Conservation (phyloP, 2,113 vertebrate species). For the Argyrosomus japonicus region DNA sequence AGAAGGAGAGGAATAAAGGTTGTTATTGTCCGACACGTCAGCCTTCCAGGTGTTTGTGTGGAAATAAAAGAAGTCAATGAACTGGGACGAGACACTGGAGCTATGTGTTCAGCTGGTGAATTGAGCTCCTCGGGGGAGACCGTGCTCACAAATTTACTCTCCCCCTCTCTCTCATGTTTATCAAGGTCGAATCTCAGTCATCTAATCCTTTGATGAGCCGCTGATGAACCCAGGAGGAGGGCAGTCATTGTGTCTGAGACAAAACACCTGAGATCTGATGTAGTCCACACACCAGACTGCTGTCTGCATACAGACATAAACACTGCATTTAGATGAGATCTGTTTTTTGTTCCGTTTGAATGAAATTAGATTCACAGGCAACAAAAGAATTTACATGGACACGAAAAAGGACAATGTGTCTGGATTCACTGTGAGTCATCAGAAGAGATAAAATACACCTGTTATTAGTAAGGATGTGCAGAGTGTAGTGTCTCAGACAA, state of each 20-base stretch:
- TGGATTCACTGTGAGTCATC: not conserved
- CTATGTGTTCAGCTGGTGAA: conserved; percentile 61
- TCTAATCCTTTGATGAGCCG: conserved; percentile 43
- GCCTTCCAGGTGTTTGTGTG: conserved; percentile 39
- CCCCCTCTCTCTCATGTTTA: conserved; percentile 28
- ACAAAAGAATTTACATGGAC: not conserved
- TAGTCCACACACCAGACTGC: conserved; percentile 2
- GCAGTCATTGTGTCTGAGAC: conserved; percentile 26
- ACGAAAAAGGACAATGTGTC: not conserved
- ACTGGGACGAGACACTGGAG: conserved; percentile 52
- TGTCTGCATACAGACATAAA: not conserved
- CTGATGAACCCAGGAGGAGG: conserved; percentile 20
- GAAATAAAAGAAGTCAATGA: conserved; percentile 56
- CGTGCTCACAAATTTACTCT: conserved; percentile 12
- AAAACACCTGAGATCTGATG: conserved; percentile 22
- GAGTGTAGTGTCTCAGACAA: too few species aligned
- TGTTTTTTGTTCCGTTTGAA: not conserved
- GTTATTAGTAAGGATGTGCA: not conserved
- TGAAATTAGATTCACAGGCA: not conserved
- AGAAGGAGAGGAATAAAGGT: conserved; percentile 27
- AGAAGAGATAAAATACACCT: not conserved
- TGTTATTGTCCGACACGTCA: conserved; percentile 45
- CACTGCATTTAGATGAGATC: conserved; percentile 2
- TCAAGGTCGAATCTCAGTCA: conserved; percentile 56
- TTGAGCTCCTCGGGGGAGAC: conserved; percentile 40